Percentiles rank a stretch among this genome's conserved stretches.
Conservation (phyloP, 2,888 invertebrate genomes). For the Caenorhabditis japonica region DNA sequence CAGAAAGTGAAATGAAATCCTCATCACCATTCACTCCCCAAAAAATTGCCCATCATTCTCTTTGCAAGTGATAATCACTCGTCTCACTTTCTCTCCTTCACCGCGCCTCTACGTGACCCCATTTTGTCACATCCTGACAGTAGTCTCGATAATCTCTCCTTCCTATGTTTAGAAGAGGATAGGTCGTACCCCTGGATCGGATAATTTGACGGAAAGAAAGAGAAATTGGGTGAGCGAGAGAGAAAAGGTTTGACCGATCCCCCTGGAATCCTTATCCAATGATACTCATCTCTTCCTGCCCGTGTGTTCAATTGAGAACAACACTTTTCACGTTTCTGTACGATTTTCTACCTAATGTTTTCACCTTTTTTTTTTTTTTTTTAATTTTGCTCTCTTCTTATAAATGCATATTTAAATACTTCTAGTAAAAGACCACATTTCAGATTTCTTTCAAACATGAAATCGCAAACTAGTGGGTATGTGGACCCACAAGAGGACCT, state of each 20-base stretch:
- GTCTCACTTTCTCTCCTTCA: conserved; percentile 3
- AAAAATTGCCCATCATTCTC: too few species aligned
- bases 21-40: too few species aligned
- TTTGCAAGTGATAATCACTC: too few species aligned
- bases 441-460: conserved; percentile 32
- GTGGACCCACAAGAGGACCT: conserved; percentile 41
- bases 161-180: conserved; percentile 5
- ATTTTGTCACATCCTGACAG: not conserved
- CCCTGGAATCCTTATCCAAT: too few species aligned
- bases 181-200: conserved; percentile 27
- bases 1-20: conserved; percentile 19
- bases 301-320: not conserved
- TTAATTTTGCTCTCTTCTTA: conserved; percentile 26
- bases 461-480: conserved; percentile 45
- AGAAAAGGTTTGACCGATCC: conserved; percentile 34
- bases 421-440: not conserved
- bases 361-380: conserved; percentile 22
- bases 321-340: too few species aligned
- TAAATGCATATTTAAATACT: conserved; percentile 1
- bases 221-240: conserved; percentile 18
- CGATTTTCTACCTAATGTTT: conserved; percentile 9
- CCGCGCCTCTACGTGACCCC: conserved; percentile 4
- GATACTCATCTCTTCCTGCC: conserved; percentile 35
- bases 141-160: conserved; percentile 12
- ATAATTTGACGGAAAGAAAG: conserved; percentile 11